Evolutionary conservation across 2,113 vertebrate genomes (phyloP).

Genomic region (Sinocyclocheilus rhinocerous): DNA sequence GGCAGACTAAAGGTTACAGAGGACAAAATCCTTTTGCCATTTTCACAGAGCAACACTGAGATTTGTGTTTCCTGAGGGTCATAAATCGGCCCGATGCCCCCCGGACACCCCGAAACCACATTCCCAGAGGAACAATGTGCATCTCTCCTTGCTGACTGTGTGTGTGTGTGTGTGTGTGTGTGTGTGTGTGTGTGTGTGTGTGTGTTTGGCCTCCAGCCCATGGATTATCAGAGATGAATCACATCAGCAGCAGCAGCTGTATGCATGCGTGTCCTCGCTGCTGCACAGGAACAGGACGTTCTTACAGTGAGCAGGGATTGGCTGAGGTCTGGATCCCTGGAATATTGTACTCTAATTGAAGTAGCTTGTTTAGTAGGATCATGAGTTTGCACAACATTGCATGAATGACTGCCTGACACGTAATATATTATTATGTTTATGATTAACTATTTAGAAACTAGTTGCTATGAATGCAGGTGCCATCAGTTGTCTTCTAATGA

Average conservation of each 20-base stretch:
- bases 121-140: conserved; percentile 1
- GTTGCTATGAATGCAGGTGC: no score
- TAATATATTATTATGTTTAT: no score
- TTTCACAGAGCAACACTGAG: neutral
- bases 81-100: conserved; percentile 7
- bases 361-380: no score
- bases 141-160: neutral
- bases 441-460: no score
- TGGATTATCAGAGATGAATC: conserved; percentile 47
- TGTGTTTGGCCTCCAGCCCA: conserved; percentile 7
- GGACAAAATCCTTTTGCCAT: neutral
- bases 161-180: conserved; percentile 36
- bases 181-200: conserved; percentile 39
- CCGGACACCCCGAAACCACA: neutral
- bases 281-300: conserved; percentile 48
- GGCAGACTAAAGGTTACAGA: neutral
- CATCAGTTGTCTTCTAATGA: no score
- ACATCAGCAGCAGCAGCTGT: conserved; percentile 47
- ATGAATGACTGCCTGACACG: no score
- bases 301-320: conserved; percentile 51
- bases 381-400: no score
- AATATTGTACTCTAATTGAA: no score
- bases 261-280: conserved; percentile 41
- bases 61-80: conserved; percentile 28
- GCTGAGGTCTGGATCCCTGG: neutral